Base-by-base conservation (phyloP, 2,113 vertebrate genomes). In the Syngnathoides biaculeatus region DNA sequence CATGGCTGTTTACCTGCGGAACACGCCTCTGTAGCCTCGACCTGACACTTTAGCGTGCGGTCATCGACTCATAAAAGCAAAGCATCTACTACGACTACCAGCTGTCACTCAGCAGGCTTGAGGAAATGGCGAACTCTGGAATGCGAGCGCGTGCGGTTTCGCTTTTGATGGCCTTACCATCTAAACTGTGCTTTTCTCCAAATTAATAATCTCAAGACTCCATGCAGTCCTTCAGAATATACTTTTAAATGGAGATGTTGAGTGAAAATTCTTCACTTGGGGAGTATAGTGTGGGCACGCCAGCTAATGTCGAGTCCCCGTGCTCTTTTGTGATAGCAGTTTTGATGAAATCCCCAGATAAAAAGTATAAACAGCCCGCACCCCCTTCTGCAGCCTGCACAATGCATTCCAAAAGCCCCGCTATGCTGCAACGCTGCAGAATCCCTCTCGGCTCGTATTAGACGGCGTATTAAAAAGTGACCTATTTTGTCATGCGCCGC, bases 401-500 rank as follows among this genome's bases (percentile, higher is more conserved):
- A 73, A 65, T 73, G 72, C 75, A 75, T 82, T 71, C 69, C 75
- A 62, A 71, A 57, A 69, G 73, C 76, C 45, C 71, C 53, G 65
- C 72, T 19, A 24, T 40, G 66, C 78, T 80, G 67, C 61, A 69
- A 72, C 72, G 40, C 67, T 1, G n/a, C 77, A 78, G 80, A 88
- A 86, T 84, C 85, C 86, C 70, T 61, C 66, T 73, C 64, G 53
- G 68, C 72, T 71, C 74, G 73, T 66, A 75, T 74, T 79, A 69
- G 77, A 82, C 75, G 55, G 68, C 35, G 75, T 45, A 82, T 88
- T 86, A 86, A 79, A 79, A 87, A 72, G 72, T 85, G 86, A 87
- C 88, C 86, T 82, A 88, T 84, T 90, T 88, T 71, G 74, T 72
- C 79, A 57, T 38, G 39, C 73, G 48, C 64, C 22, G 20, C 58